Evolutionary conservation across 1,140 invertebrate genomes (phyloP).

Genomic region (Scaptomyza graminum): DNA sequence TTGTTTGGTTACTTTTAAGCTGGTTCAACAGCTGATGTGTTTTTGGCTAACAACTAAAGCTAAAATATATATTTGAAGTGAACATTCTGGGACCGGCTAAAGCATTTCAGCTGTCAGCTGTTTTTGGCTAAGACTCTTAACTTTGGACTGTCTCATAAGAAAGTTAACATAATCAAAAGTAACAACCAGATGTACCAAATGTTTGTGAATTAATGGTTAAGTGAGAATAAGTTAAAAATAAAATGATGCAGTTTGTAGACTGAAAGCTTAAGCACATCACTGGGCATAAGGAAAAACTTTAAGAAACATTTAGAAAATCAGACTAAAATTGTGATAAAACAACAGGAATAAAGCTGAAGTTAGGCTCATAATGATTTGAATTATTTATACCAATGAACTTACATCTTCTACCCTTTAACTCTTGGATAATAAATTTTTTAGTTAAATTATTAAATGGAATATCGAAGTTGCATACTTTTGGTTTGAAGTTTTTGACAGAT

Average conservation of each 20-base stretch:
- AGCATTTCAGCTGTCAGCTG: constrained; percentile 16
- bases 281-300: too few species aligned
- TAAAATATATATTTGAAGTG: not conserved
- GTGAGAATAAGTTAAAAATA: not conserved
- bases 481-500: constrained; percentile 23
- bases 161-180: not conserved
- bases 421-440: too few species aligned
- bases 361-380: too few species aligned
- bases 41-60: too few species aligned
- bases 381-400: too few species aligned
- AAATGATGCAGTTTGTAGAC: not conserved
- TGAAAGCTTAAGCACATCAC: too few species aligned
- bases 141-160: not conserved
- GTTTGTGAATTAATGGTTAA: too few species aligned
- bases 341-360: too few species aligned
- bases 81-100: not conserved
- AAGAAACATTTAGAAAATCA: too few species aligned
- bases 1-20: too few species aligned
- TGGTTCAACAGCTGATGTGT: constrained; percentile 1
- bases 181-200: not conserved
- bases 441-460: constrained; percentile 24
- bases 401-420: too few species aligned
- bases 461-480: constrained; percentile 22
- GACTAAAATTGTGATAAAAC: too few species aligned
- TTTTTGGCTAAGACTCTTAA: not conserved